phyloP scores from a whole-genome alignment of 35 echinoderm and acorn worm genomes.

The Nesometra sesokonis region DNA sequence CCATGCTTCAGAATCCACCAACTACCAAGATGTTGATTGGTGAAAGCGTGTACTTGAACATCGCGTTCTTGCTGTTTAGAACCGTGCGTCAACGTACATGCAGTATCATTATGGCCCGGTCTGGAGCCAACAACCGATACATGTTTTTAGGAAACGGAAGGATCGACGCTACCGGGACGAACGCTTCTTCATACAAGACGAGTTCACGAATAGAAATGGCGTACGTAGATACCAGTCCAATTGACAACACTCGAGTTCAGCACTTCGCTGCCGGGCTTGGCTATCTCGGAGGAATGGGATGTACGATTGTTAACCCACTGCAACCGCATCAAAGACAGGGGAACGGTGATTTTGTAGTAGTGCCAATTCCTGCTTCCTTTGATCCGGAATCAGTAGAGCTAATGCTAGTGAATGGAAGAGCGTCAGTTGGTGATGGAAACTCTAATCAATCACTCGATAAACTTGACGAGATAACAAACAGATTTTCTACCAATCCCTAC shows the following conservation, averaged over 20 bases:
- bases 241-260: constrained; percentile 2
- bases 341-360: neutral
- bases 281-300: constrained; percentile 6
- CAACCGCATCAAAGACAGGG: neutral
- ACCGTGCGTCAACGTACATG: neutral
- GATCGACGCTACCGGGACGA: neutral
- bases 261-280: neutral
- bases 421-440: neutral
- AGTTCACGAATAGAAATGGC: neutral
- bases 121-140: neutral
- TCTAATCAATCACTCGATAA: neutral
- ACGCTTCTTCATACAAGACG: neutral
- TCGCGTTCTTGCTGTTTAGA: neutral
- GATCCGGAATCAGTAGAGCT: neutral
- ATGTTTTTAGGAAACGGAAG: constrained; percentile 1
- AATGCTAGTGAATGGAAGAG: neutral
- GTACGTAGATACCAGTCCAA: neutral
- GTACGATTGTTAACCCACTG: neutral
- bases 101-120: neutral
- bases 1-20: constrained; percentile 1
- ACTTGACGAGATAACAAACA: neutral
- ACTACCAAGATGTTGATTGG: neutral
- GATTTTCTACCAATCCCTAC: neutral
- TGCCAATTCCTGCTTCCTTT: neutral
- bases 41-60: neutral